A percentile compares a stretch with the other conserved stretches of the same genome.
These are phyloP conservation scores for Hipparchia sbordonii DNA, from an alignment of 2,888 invertebrate genomes.

Conservation along the genomic window DNA sequence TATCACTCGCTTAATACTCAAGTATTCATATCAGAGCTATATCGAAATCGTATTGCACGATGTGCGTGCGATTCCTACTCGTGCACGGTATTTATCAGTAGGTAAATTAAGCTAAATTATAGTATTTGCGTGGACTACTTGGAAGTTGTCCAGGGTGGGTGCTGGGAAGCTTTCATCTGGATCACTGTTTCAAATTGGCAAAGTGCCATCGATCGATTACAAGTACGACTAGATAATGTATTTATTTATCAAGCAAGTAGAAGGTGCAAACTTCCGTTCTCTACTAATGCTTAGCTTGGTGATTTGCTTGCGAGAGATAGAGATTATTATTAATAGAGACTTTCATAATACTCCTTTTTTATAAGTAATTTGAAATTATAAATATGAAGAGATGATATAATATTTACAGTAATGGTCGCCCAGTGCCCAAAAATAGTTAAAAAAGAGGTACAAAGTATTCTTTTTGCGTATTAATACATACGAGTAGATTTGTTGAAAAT, in stretches of 20 bases:
- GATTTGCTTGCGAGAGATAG: too few species aligned
- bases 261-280: too few species aligned
- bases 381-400: too few species aligned
- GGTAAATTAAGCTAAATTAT: constrained; percentile 6
- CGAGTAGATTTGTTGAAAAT: not conserved
- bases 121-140: constrained; percentile 8
- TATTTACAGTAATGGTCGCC: too few species aligned
- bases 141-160: constrained; percentile 7
- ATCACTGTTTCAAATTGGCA: constrained; percentile 11
- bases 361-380: too few species aligned
- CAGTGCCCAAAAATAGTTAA: too few species aligned
- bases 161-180: not conserved
- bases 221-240: not conserved
- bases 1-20: too few species aligned
- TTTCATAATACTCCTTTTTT: too few species aligned
- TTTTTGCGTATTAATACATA: too few species aligned
- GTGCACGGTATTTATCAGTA: not conserved
- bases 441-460: too few species aligned
- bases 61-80: not conserved
- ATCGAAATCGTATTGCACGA: not conserved
- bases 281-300: too few species aligned
- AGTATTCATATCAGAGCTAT: not conserved
- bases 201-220: not conserved
- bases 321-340: too few species aligned
- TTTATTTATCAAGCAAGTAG: not conserved